A percentile compares a stretch with the other conserved stretches of the same genome.
Evolutionary conservation across 23 tunicate species (phyloP).

Genomic region (Styela plicata): DNA sequence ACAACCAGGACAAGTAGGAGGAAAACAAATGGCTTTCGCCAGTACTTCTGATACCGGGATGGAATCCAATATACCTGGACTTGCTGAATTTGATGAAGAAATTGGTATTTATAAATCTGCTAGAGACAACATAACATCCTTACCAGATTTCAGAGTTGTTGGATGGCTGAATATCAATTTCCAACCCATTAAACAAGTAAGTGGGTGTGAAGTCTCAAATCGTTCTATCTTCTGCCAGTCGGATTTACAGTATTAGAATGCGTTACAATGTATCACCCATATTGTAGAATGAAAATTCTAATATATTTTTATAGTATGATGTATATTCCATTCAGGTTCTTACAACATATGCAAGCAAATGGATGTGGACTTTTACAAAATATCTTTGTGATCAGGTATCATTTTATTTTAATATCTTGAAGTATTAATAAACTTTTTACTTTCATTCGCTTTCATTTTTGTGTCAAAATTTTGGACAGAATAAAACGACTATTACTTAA

Average conservation of each 20-base stretch:
- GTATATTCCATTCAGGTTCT: slow-evolving; percentile 49
- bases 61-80: slow-evolving; percentile 54
- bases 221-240: neutral
- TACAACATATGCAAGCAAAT: slow-evolving; percentile 91
- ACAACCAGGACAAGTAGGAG: neutral
- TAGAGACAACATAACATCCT: slow-evolving; percentile 55
- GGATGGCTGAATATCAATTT: slow-evolving; percentile 84
- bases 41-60: slow-evolving; percentile 37
- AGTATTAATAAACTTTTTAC: too few relatives aligned
- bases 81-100: slow-evolving; percentile 84
- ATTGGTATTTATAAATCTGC: slow-evolving; percentile 71
- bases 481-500: too few relatives aligned
- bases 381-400: slow-evolving; percentile 75
- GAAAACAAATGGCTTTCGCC: neutral
- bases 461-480: too few relatives aligned
- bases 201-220: neutral
- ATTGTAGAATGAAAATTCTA: too few relatives aligned
- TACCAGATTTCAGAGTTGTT: slow-evolving; percentile 62
- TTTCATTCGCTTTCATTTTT: too few relatives aligned
- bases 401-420: too few relatives aligned
- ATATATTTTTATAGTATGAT: neutral
- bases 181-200: slow-evolving; percentile 90
- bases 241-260: too few relatives aligned
- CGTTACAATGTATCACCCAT: too few relatives aligned
- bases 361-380: slow-evolving; percentile 95